Evolutionary conservation across 2,888 invertebrate genomes (phyloP), one percentile per base, ranked within the genome.

Genomic region (Sussaba pulchella): DNA sequence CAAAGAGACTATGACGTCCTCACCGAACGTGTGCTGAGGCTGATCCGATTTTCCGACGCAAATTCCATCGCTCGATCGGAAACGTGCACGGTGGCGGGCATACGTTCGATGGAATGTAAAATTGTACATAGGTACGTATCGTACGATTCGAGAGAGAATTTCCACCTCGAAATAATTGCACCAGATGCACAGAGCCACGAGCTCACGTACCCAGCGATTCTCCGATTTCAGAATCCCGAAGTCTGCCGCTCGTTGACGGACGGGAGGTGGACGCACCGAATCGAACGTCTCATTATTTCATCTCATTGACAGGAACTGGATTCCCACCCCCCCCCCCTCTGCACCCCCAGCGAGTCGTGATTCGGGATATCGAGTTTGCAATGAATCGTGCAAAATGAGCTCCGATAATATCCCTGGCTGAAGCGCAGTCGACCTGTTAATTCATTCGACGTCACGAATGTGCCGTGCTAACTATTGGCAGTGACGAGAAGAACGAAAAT

Each of bases 241-340:
- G n/a, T 24, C n/a, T 21, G 39, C n/a, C n/a, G 21, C 1, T 36
- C 47, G 31, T 19, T 31, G 47, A 64, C 64, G 14, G 19, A 43
- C 19, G 41, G 12, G 43, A 6, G 1, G n/a, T 19, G 36, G 17
- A 14, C 10, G 12, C 31, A 36, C 21, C 36, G 52, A 52, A 67
- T 67, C 50, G 64, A 52, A 39, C 67, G 50, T 52, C 67, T 67
- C 67, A 52, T 67, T 67, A 67, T 67, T 67, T 24, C 67, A 24
- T 39, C 67, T 50, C 67, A 39, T 67, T 52, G 39, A 9, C 19
- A 26, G 6, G 10, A 31, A 9, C 31, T 36, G 14, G 10, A 31
- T 1, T 10, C 50, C 31, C 17, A 12, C 24, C 8, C 24, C 2
- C 8, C 9, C n/a, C 61, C 21, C 41, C 36, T 2, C 17, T 8